These are phyloP conservation scores for Myiotriccus ornatus DNA, from an alignment of 2,797 vertebrate species.

Conservation along the genomic window DNA sequence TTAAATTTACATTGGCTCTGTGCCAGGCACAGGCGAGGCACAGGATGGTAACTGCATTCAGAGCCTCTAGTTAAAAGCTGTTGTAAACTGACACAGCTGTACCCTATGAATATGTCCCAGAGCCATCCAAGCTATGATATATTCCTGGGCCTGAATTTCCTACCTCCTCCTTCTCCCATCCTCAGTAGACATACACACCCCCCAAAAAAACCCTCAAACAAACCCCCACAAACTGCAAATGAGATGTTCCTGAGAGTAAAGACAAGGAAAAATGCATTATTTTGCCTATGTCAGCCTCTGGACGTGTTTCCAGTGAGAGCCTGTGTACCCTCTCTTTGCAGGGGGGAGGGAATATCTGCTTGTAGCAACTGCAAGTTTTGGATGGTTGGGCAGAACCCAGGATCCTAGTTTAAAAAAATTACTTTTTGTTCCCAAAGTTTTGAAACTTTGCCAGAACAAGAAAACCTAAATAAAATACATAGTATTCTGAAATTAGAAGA, in stretches of 20 bases:
- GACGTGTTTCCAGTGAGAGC: neutral
- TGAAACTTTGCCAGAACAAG: neutral
- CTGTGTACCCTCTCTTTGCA: accelerated
- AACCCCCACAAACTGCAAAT: neutral
- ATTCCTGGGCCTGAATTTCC: neutral
- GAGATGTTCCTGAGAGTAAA: neutral
- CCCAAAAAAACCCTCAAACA: neutral
- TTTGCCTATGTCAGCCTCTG: neutral
- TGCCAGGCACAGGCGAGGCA: neutral
- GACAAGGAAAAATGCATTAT: neutral
- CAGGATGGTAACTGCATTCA: neutral
- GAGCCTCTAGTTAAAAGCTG: neutral
- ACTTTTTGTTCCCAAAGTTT: neutral
- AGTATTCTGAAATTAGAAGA: neutral
- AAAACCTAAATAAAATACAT: neutral
- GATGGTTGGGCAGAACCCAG: neutral
- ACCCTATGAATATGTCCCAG: neutral
- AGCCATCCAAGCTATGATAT: neutral
- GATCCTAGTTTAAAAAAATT: neutral
- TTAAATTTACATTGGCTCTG: neutral
- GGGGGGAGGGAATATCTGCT: neutral
- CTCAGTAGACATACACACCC: neutral
- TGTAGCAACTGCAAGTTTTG: neutral
- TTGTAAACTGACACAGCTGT: neutral
- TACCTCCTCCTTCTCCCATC: neutral